Base-by-base conservation (phyloP, 2,113 vertebrate species). In the Oostethus manadensis region DNA sequence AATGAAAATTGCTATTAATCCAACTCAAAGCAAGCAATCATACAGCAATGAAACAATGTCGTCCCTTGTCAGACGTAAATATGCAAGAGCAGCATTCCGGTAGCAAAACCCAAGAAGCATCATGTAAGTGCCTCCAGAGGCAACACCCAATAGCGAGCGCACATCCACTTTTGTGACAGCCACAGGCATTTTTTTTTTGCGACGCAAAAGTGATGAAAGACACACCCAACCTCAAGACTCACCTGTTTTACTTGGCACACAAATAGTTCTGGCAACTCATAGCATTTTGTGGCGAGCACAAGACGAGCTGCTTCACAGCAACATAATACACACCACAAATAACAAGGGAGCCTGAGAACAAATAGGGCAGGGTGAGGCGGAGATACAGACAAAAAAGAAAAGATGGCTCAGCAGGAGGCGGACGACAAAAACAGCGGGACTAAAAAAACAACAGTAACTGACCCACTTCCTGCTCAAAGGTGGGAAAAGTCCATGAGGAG, bases 401-500 rank as follows among this genome's bases (percentile, higher is more conserved):
- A 71, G 66, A 64, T 2, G 21, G 46, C 43, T 44, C 50, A 4
- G 46, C 69, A 79, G 77, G 77, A 79, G 71, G 62, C 59, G 43
- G 22, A 68, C 33, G 47, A 79, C 74, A 81, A 76, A 78, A 56
- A 71, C 51, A 23, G 56, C 55, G 46, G 44, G 50, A 26, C 51
- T 17, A 59, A 58, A 60, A 44, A 51, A 56, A 58, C 16, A 54
- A 56, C 22, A 68, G 77, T 40, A 75, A 75, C 55, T 74, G 76
- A 78, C 73, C 79, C 61, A 74, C 73, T 80, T 84, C 71, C 77
- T 73, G 54, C 62, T 74, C 42, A 48, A 62, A 84, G 71, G 66
- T 73, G 65, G 61, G 70, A 78, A 68, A 65, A 65, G 57, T 59
- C 23, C 53, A 70, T 74, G 68, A 51, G 54, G 35, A 65, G 1